Conservation (phyloP, 2,888 invertebrate genomes). For the Hedya salicella region DNA sequence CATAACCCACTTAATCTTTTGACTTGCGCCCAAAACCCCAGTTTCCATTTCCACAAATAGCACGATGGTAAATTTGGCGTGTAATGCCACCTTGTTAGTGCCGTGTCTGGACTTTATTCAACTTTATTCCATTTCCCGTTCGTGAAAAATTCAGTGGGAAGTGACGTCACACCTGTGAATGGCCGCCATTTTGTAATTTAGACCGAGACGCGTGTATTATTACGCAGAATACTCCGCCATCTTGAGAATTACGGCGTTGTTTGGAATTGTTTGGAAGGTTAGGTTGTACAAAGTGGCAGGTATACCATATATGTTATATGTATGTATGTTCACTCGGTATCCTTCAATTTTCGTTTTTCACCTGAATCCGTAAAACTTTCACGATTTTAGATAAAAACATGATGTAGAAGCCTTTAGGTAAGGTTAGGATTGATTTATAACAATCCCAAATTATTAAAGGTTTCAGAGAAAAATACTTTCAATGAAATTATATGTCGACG, state of each 20-base stretch:
- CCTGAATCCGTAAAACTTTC: no score
- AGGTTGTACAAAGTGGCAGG: not conserved
- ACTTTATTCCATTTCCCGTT: conserved; percentile 40
- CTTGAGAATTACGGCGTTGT: conserved; percentile 7
- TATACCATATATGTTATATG: no score
- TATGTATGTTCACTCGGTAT: no score
- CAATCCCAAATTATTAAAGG: no score
- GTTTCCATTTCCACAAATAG: conserved; percentile 41
- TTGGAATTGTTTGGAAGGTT: not conserved
- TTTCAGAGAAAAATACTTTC: no score
- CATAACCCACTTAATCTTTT: not conserved
- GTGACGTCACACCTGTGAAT: conserved; percentile 31
- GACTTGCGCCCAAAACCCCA: conserved; percentile 23
- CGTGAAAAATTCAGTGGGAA: conserved; percentile 32
- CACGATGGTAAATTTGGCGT: conserved; percentile 40
- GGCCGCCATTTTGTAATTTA: conserved; percentile 29
- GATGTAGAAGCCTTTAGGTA: no score
- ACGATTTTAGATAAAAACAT: no score
- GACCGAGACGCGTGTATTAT: conserved; percentile 8
- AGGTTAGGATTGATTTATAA: no score
- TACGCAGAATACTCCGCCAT: conserved; percentile 13
- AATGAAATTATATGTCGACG: no score
- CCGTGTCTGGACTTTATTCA: conserved; percentile 43
- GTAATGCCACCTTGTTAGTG: conserved; percentile 43
- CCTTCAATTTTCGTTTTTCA: no score